Evolutionary conservation across 1,140 invertebrate species (phyloP).

Genomic region (Ooceraea biroi): DNA sequence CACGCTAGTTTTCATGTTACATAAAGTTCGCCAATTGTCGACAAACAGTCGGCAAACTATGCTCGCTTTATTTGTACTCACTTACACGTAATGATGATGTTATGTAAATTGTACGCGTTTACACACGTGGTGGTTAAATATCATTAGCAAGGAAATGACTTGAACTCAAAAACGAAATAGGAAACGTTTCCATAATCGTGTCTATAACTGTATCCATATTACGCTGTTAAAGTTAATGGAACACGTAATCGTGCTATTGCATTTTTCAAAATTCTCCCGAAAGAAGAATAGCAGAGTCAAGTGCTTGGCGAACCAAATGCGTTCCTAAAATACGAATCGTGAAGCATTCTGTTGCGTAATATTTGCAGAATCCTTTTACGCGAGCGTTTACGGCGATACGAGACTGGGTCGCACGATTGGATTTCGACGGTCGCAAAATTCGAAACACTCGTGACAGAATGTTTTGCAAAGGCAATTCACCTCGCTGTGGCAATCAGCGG

Average conservation of each 20-base stretch:
- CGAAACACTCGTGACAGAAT: constrained; percentile 38
- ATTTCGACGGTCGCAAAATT: constrained; percentile 42
- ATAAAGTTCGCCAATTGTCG: neutral
- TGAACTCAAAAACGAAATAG: neutral
- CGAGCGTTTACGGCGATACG: constrained; percentile 22
- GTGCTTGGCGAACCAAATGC: constrained; percentile 9
- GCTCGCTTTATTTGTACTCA: neutral
- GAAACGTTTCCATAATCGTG: neutral
- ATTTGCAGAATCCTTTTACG: constrained; percentile 19
- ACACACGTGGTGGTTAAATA: neutral
- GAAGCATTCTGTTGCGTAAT: constrained; percentile 21
- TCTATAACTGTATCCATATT: neutral
- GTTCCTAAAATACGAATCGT: constrained; percentile 22
- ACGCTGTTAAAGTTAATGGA: neutral
- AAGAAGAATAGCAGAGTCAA: neutral
- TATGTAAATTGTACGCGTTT: constrained; percentile 8
- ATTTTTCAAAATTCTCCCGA: neutral
- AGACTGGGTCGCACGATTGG: constrained; percentile 18
- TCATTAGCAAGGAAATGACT: neutral
- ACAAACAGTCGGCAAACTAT: neutral
- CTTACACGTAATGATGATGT: neutral
- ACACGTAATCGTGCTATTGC: neutral
- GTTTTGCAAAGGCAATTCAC: constrained; percentile 41
- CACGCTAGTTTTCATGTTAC: neutral
- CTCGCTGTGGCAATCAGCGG: neutral